Evolutionary conservation across 2,113 vertebrate species (phyloP).

Genomic region (Gobiocypris rarus): DNA sequence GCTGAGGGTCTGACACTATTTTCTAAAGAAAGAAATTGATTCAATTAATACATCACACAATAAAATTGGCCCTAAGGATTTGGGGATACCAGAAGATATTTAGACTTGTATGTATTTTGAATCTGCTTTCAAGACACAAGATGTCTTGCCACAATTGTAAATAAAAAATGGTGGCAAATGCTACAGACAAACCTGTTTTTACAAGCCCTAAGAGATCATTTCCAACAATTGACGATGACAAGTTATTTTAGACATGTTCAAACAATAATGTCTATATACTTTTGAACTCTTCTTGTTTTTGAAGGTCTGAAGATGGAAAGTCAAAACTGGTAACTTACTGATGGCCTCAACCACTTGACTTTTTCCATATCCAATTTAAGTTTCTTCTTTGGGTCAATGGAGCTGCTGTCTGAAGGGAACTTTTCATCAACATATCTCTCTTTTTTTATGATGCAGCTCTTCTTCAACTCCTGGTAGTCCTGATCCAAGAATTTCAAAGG

Average conservation of each 20-base stretch:
- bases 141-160: neutral
- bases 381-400: conserved; percentile 63
- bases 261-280: neutral
- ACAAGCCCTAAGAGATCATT: neutral
- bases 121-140: neutral
- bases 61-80: neutral
- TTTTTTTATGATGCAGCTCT: conserved; percentile 33
- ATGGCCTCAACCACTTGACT: conserved; percentile 57
- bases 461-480: conserved; percentile 61
- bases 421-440: conserved; percentile 57
- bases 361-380: neutral
- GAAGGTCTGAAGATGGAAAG: neutral
- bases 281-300: neutral
- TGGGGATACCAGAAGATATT: neutral
- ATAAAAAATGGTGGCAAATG: neutral
- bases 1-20: conserved; percentile 53
- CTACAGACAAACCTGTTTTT: neutral
- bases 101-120: neutral
- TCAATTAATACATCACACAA: neutral
- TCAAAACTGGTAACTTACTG: conserved; percentile 40
- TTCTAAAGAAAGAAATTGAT: conserved; percentile 49
- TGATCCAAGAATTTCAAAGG: conserved; percentile 62
- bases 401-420: conserved; percentile 66
- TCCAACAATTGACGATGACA: no score
- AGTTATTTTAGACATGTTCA: neutral